A percentile compares a stretch with the other conserved stretches of the same genome.
Conservation (phyloP, 2,888 invertebrate species). For the Nephrotoma flavescens region DNA sequence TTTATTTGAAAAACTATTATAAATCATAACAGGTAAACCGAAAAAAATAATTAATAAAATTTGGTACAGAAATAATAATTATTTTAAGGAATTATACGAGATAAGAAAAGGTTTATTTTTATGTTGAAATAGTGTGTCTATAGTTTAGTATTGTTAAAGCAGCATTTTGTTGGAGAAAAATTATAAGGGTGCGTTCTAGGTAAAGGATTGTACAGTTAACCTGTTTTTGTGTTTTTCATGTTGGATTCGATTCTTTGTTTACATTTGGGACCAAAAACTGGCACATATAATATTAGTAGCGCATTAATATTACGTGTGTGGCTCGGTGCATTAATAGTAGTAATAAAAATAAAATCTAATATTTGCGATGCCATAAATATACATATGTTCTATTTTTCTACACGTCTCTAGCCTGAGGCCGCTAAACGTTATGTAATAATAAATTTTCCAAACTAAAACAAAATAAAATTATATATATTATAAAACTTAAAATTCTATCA, state of each 20-base stretch:
- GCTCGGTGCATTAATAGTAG: neutral
- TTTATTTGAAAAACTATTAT: neutral
- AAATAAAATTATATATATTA: neutral
- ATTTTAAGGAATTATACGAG: neutral
- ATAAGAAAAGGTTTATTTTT: neutral
- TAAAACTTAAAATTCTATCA: neutral
- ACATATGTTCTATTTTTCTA: neutral
- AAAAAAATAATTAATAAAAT: neutral
- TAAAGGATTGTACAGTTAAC: neutral
- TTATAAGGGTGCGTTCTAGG: neutral
- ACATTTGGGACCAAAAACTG: neutral
- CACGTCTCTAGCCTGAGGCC: neutral
- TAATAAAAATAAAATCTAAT: neutral
- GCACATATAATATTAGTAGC: neutral
- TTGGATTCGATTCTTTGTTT: neutral
- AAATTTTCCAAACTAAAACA: neutral
- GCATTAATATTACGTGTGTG: neutral
- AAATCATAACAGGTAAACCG: neutral
- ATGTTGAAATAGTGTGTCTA: neutral
- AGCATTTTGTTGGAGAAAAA: neutral
- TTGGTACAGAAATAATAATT: neutral
- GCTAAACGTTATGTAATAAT: neutral
- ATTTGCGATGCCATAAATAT: neutral
- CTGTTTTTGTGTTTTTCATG: neutral
- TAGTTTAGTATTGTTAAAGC: neutral